A percentile compares a stretch with the other conserved stretches of the same genome.
Conservation (phyloP, 1,140 invertebrate genomes). For the Drosophila mayri region DNA sequence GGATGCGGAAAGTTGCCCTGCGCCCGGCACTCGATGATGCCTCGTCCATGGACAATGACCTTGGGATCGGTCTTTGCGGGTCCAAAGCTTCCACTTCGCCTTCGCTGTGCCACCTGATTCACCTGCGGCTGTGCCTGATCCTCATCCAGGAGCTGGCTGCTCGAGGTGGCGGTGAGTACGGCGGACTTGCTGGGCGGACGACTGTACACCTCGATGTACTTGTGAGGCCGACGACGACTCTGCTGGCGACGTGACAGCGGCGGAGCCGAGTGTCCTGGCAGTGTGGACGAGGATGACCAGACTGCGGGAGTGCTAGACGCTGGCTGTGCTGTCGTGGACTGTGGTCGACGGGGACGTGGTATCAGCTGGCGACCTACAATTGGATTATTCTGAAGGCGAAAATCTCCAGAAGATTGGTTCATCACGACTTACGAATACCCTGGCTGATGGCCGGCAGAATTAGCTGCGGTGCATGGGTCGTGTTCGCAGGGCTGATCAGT, state of each 20-base stretch:
- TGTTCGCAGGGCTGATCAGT: neutral
- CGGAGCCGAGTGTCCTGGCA: conserved; percentile 32
- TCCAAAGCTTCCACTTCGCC: conserved; percentile 24
- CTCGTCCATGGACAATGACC: conserved; percentile 85
- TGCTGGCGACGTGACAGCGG: conserved; percentile 61
- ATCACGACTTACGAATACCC: conserved; percentile 43
- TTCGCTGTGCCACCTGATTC: conserved; percentile 28
- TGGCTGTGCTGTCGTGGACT: conserved; percentile 36
- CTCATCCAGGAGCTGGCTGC: conserved; percentile 18
- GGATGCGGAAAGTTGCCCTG: conserved; percentile 95
- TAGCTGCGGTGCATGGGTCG: conserved; percentile 1
- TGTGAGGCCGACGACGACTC: conserved; percentile 71
- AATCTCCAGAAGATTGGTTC: neutral
- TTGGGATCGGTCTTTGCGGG: conserved; percentile 52
- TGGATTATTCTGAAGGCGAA: neutral
- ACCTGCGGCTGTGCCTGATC: conserved; percentile 10
- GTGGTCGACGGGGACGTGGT: conserved; percentile 63
- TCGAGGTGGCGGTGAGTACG: conserved; percentile 37
- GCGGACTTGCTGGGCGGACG: conserved; percentile 57
- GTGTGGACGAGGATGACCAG: conserved; percentile 10
- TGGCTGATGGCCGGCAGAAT: conserved; percentile 7
- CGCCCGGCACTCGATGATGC: conserved; percentile 92
- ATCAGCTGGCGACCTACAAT: conserved; percentile 59
- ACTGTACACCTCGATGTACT: conserved; percentile 71
- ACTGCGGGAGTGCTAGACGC: neutral